Base-by-base conservation (phyloP, 2,888 invertebrate genomes). In the Buathra laborator region DNA sequence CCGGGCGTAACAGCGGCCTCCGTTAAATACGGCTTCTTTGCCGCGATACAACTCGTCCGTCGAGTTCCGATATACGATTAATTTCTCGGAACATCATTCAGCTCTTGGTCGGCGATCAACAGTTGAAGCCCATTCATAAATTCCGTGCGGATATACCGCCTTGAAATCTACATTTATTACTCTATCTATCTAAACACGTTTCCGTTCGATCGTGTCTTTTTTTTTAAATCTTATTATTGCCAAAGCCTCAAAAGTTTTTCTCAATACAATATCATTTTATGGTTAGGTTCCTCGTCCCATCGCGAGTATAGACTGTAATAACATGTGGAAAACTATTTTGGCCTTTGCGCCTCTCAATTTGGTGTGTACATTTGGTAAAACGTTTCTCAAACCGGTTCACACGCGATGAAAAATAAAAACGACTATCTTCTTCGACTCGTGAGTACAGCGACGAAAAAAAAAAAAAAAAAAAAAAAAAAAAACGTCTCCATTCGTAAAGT, bases 51-150 rank as follows among this genome's bases (percentile, higher is more conserved):
- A 56, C 46, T 32, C 29, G 37, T 78, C 43, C 71, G 59, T 44
- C 10, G 68, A 81, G 56, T 51, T 53, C 48, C 48, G 48, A 81
- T 67, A 59, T 46, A 59, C 80, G 84, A 84, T 79, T 44, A 70
- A 79, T 84, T 80, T 80, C 80, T 76, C 71, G 51, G 76, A 80
- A 80, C 66, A 64, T 80, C 67, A 76, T 75, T 84, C 72, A 19
- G 19, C 64, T 24, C 24, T 24, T 43, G 37, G 59, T 14, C 48
- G 48, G 37, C 80, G 67, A 80, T 48, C 59, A 80, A 71, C 71
- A 72, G 51, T 84, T 76, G 24, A 76, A 71, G 70, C 44, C 71
- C 84, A 80, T 84, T 84, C 84, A 80, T 80, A 80, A 80, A 84
- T 72, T 76, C 76, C 71, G 43, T 10, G 14, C 43, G 56, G 12